Evolutionary conservation across 2,113 vertebrate species (phyloP), one percentile per base, ranked within the genome.

Genomic region (Manacus vitellinus): DNA sequence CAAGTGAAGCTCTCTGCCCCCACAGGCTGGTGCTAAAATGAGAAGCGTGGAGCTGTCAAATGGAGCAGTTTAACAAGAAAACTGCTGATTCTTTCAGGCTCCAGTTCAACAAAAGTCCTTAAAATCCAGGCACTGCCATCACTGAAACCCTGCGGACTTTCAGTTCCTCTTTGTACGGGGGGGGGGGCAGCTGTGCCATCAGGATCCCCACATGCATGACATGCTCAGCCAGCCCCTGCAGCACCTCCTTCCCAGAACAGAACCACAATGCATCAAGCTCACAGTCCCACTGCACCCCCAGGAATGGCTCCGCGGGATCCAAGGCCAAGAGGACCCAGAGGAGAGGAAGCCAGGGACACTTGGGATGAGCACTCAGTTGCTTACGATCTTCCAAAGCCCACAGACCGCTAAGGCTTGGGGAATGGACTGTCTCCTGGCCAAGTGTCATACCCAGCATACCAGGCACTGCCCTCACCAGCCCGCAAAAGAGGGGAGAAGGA

Each of bases 241-340:
- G 72, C 72, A 72, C 27, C 72, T 55, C 71, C 33, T 1, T 0
- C 16, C 73, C 49, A 12, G 1, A 79, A 51, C 30, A 51, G 37
- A 35, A 43, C 72, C 4, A 1, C 1, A 37, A 28, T 2, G 3
- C 73, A 77, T 33, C 92, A 19, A 19, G 14, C 62, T 78, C 81
- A 25, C 56, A 31, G 10, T 44, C 33, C 58, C 8, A 1, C 0
- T 6, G 9, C 17, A 8, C 21, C 4, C 23, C 46, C 2, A 1
- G 82, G 54, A 88, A 78, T 0, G 4, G 62, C 47, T 59, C 21
- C 0, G 3, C 19, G 51, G 65, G 81, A 70, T 58, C 28, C 25
- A 24, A 39, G 22, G 74, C 35, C 9, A 16, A 24, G 21, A 25
- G 9, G 6, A n/a, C 59, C 23, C 47, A 23, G 24, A 14, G 19